A percentile compares a stretch with the other conserved stretches of the same genome.
Evolutionary conservation across 2,888 invertebrate species (phyloP).

Genomic region (Sinopyrophorus schimmeli): DNA sequence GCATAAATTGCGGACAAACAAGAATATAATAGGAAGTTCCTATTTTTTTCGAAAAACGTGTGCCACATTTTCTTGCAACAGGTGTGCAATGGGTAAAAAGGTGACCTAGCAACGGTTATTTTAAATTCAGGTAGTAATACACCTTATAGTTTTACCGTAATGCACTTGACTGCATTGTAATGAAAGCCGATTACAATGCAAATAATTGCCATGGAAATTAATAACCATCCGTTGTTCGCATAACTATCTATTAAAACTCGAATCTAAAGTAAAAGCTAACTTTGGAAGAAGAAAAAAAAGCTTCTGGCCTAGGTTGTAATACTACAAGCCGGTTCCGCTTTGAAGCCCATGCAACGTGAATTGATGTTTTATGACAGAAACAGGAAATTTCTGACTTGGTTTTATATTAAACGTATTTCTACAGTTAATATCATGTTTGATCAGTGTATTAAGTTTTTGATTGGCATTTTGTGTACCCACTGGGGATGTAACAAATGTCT

Average conservation of each 20-base stretch:
- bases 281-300: not conserved
- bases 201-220: not conserved
- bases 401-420: conserved; percentile 42
- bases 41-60: conserved; percentile 11
- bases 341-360: conserved; percentile 46
- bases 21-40: not conserved
- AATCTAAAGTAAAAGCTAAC: not conserved
- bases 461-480: conserved; percentile 2
- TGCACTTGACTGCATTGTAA: not conserved
- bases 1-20: not conserved
- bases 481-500: too few species aligned
- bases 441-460: too few species aligned
- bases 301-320: conserved; percentile 8
- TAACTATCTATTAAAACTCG: not conserved
- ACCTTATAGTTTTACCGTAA: conserved; percentile 2
- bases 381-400: conserved; percentile 50
- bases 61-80: conserved; percentile 13
- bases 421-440: conserved; percentile 42
- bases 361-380: conserved; percentile 51
- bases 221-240: not conserved
- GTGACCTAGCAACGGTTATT: conserved; percentile 23
- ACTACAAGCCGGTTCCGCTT: conserved; percentile 41
- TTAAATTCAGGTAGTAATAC: conserved; percentile 8
- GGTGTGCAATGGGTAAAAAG: conserved; percentile 24
- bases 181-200: not conserved